Base-by-base conservation (phyloP, 2,797 vertebrate species). In the Aulostomus chinensis region DNA sequence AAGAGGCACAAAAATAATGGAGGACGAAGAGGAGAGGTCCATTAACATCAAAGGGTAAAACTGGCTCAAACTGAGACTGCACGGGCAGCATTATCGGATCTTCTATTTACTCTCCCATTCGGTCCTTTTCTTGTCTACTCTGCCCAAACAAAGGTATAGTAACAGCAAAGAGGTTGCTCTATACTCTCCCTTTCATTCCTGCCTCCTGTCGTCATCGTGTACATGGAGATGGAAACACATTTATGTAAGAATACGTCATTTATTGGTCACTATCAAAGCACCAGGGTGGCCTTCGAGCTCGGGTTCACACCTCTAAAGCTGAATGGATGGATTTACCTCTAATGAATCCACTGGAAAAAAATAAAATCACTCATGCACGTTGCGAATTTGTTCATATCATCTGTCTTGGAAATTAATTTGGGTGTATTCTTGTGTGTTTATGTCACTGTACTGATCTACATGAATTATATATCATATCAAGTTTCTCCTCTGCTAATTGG, bases 31-130 rank as follows among this genome's bases (percentile, higher is more conserved):
- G n/a, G n/a, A n/a, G n/a, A n/a, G n/a, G n/a, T n/a, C n/a, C n/a
- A 9, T 51, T 46, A 15, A 56, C 46, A 68, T 78, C 69, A 75
- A 76, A 73, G 46, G 13, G 11, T 16, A 24, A 10, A 20, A 7
- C 40, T 21, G 37, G 10, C 12, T 21, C 41, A 43, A 52, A 45
- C 12, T 35, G 36, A 55, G 22, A 20, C n/a, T 6, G 4, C 17
- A 38, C 46, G 22, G 8, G 14, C 11, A 24, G 29, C 16, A 49
- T 43, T 31, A 48, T 68, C 49, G 57, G 16, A 46, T 39, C 31
- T 52, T 10, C 20, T 13, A 2, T 52, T 31, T 33, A 9, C 6
- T 50, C 32, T 69, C 6, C 8, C 32, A 20, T 51, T 12, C 55
- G 39, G 32, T 29, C 9, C 16, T 11, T 30, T 38, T 42, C 18